These are phyloP conservation scores for Eonycteris spelaea DNA, from an alignment of 2,113 vertebrate genomes.

Conservation along the genomic window DNA sequence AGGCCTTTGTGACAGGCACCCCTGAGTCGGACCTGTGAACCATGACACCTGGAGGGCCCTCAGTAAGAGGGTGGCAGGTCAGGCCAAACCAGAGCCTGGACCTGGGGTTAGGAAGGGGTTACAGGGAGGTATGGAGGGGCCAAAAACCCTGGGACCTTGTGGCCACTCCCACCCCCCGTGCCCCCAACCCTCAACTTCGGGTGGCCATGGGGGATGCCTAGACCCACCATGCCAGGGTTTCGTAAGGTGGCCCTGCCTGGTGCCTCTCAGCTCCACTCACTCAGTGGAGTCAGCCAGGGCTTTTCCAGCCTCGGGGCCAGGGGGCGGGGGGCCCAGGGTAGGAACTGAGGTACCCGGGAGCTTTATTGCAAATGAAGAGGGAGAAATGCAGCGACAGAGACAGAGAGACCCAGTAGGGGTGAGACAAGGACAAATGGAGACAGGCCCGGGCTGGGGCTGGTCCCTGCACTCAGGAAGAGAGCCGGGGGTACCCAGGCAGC, in stretches of 20 bases:
- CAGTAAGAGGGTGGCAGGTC: slow-evolving; percentile 54
- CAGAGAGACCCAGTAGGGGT: background rate
- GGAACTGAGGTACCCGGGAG: background rate
- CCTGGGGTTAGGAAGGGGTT: slow-evolving; percentile 58
- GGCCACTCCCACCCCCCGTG: slow-evolving; percentile 49
- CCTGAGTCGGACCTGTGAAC: background rate
- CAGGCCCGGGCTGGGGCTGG: background rate
- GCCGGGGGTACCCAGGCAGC: background rate
- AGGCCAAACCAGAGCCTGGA: slow-evolving; percentile 57
- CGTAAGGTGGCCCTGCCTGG: slow-evolving; percentile 62
- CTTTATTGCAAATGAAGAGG: background rate
- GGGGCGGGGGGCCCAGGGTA: background rate
- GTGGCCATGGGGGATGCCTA: background rate
- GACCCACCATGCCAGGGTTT: slow-evolving; percentile 57
- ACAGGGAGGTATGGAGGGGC: slow-evolving; percentile 63
- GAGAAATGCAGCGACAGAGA: background rate
- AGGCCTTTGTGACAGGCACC: slow-evolving; percentile 63
- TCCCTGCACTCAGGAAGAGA: background rate
- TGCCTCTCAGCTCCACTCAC: slow-evolving; percentile 8
- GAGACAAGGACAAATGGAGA: background rate
- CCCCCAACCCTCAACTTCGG: background rate
- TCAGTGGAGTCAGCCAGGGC: slow-evolving; percentile 19
- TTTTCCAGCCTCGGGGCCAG: background rate
- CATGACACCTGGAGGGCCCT: background rate
- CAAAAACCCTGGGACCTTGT: slow-evolving; percentile 33